A percentile compares a stretch with the other conserved stretches of the same genome.
These are phyloP conservation scores for Eristalis tenax DNA, from an alignment of 2,888 invertebrate species.

Conservation along the genomic window DNA sequence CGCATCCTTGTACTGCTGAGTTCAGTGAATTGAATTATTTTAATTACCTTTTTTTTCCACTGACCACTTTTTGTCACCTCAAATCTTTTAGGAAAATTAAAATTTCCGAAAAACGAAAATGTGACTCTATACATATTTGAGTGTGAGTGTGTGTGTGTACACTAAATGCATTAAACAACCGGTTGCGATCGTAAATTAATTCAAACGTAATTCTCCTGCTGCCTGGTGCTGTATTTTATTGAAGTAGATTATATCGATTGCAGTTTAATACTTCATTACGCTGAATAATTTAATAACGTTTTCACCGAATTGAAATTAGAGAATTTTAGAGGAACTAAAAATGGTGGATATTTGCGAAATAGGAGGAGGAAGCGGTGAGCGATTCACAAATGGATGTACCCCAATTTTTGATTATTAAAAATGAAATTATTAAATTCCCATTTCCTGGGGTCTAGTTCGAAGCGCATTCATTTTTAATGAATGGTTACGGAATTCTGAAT, in stretches of 20 bases:
- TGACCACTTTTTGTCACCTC: background rate
- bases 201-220: constrained; percentile 23
- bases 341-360: constrained; percentile 28
- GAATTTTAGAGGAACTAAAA: background rate
- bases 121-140: too few species aligned
- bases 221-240: constrained; percentile 52
- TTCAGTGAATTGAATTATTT: constrained; percentile 8
- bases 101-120: background rate
- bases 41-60: constrained; percentile 17
- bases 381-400: constrained; percentile 52
- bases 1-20: background rate
- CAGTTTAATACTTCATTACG: constrained; percentile 70
- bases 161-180: constrained; percentile 6
- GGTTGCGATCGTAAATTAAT: constrained; percentile 60
- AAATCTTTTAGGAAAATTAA: background rate
- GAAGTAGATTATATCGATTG: constrained; percentile 67
- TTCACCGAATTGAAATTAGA: constrained; percentile 49
- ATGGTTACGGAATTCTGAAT: background rate
- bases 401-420: background rate
- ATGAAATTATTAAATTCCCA: background rate
- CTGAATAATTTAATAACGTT: constrained; percentile 70
- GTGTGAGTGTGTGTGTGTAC: too few species aligned
- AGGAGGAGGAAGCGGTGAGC: background rate
- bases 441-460: background rate
- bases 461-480: background rate